Evolutionary conservation across 2,113 vertebrate species (phyloP), one percentile per base, ranked within the genome.

Genomic region (Arvicanthis niloticus): DNA sequence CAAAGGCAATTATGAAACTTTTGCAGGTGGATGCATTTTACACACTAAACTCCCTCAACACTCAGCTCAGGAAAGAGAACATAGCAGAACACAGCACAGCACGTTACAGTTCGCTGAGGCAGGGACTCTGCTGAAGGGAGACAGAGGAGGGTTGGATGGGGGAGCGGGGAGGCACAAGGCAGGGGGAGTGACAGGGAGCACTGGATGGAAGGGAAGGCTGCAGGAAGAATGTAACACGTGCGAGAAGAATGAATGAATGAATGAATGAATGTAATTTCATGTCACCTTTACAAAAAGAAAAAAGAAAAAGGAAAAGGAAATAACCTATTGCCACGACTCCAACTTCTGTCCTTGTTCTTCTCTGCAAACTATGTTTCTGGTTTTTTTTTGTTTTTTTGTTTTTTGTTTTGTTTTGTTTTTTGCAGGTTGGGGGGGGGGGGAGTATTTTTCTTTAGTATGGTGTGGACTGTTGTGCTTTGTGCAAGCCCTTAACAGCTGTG

Each of bases 21-120:
- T 11, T 89, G 17, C 17, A 80, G n/a, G 75, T 87, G 70, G 29
- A 58, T 96, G 85, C 91, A 56, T 95, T 87, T 93, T 81, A 89
- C 22, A 88, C 88, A 93, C 22, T 91, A 67, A 93, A 91, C n/a
- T n/a, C 31, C 86, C 9, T 92, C 53, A 94, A n/a, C 8, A 78
- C 37, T 37, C 82, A 88, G 24, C n/a, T 87, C 19, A 72, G 91
- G 88, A 91, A 89, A 48, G 37, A 68, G 45, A 56, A 45, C 12
- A 56, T 75, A 70, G 3, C 68, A 3, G 37, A n/a, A 72, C 68
- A 19, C 37, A 17, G 68, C 34, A n/a, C 16, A 19, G 8, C 37
- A 19, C 10, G 3, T 7, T n/a, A n/a, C 68, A 72, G 68, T 72
- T 8, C 22, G 17, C 40, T n/a, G 19, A 73, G 70, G 37, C 70